phyloP scores from a whole-genome alignment of 1,140 invertebrate genomes.

The Phenacoccus solenopsis region DNA sequence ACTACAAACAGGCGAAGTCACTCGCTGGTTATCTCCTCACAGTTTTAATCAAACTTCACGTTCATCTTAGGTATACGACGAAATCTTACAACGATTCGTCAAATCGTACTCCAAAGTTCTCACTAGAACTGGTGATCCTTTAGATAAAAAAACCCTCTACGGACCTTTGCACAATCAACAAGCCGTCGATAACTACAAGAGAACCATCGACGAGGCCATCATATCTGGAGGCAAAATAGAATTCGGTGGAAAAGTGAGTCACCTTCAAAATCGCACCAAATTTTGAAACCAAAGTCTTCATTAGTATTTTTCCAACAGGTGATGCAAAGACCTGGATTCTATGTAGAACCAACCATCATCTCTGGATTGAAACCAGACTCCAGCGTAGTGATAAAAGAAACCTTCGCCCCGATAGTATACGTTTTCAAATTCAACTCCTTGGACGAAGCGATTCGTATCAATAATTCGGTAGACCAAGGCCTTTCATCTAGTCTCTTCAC shows the following conservation, averaged over 20 bases:
- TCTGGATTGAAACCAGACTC: constrained; percentile 68
- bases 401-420: constrained; percentile 97
- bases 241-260: constrained; percentile 72
- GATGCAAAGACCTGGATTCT: constrained; percentile 70
- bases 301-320: constrained; percentile 21
- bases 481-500: constrained; percentile 93
- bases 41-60: too few species aligned
- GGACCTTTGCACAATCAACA: constrained; percentile 80
- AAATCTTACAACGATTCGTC: constrained; percentile 56
- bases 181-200: constrained; percentile 64
- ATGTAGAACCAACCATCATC: constrained; percentile 93
- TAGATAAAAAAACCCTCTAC: constrained; percentile 72
- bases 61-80: constrained; percentile 58
- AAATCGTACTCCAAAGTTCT: constrained; percentile 68
- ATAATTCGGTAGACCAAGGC: constrained; percentile 94
- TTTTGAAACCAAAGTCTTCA: background rate
- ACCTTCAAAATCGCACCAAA: background rate
- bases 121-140: constrained; percentile 74
- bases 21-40: too few species aligned
- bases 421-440: constrained; percentile 67
- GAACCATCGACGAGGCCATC: constrained; percentile 60
- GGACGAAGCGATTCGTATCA: constrained; percentile 79
- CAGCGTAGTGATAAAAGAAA: constrained; percentile 78
- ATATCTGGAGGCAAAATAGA: constrained; percentile 67
- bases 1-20: too few species aligned